Base-by-base conservation (phyloP, 2,797 vertebrate species). In the Eurystomus glaucurus region DNA sequence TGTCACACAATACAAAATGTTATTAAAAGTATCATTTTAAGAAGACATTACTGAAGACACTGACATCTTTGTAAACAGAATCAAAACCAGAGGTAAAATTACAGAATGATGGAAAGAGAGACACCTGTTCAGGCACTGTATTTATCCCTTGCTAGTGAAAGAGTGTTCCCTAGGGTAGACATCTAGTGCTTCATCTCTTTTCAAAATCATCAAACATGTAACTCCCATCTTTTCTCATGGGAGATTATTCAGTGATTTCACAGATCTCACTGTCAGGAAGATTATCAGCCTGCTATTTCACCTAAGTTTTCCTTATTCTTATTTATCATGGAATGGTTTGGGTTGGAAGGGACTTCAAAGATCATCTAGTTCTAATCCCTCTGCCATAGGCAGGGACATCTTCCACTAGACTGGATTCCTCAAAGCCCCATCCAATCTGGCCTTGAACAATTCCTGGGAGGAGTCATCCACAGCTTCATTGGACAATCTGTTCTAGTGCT, bases 241-340 rank as follows among this genome's bases (percentile, higher is more conserved):
- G 74, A 89, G 21, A 78, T 60, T 75, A 57, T 78, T 88, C 88
- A 77, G 14, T 88, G 37, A 70, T 92, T 86, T 92, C 72, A 71
- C 52, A 92, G 52, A 84, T 85, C 33, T 72, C 25, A 37, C 70
- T 96, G 88, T 87, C 84, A 88, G 60, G 61, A 77, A 71, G 57
- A 81, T 88, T 78, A 91, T 66, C 76, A 85, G 46, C 43, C 51
- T 55, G 33, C 45, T 91, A 72, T 91, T 91, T 87, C 94, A 64
- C 28, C 37, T 85, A 69, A 74, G 70, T 93, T 83, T 90, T 95
- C 25, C 35, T 48, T 51, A 69, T 65, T 15, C 33, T 83, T 80
- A 80, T 90, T 90, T 85, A 52, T 26, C 82, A 29, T 29, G 29
- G 51, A 52, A 52, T 52, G 26, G 15, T 28, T 29, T 52, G 51